Evolutionary conservation across 2,113 vertebrate genomes (phyloP).

Genomic region (Brachyhypopomus occidentalis): DNA sequence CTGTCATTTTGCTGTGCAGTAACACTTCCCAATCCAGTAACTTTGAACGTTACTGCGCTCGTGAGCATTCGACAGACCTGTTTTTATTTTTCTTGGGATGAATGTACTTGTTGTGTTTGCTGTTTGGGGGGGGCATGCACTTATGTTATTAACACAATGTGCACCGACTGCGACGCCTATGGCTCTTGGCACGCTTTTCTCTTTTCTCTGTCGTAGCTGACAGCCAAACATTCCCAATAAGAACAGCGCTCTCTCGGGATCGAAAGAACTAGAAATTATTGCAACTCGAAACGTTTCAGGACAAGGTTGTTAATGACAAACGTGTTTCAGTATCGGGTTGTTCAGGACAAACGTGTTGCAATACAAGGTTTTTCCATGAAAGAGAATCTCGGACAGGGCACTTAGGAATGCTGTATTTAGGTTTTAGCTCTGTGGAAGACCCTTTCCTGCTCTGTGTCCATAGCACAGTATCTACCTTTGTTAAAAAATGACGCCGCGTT

Average conservation of each 20-base stretch:
- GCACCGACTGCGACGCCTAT: neutral
- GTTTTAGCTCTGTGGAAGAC: no score
- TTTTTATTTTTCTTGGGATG: neutral
- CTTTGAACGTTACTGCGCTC: neutral
- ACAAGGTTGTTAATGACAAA: no score
- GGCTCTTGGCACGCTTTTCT: neutral
- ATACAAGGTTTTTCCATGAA: no score
- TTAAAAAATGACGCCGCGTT: no score
- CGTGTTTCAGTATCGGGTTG: no score
- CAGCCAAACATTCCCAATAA: neutral
- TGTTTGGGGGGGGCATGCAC: neutral
- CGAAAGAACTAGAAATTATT: neutral
- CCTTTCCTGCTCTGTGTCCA: no score
- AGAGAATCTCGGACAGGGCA: no score
- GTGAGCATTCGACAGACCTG: no score
- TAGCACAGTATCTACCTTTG: no score
- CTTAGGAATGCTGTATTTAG: no score
- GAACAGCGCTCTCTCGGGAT: neutral
- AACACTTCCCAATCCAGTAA: neutral
- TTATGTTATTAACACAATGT: conserved; percentile 19
- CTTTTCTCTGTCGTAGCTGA: conserved; percentile 1
- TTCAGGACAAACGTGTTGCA: no score
- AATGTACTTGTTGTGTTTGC: neutral
- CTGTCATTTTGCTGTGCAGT: neutral
- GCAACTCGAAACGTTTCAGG: neutral